These are phyloP conservation scores for Holcopasites calliopsidis DNA, from an alignment of 1,140 invertebrate genomes.

Conservation along the genomic window DNA sequence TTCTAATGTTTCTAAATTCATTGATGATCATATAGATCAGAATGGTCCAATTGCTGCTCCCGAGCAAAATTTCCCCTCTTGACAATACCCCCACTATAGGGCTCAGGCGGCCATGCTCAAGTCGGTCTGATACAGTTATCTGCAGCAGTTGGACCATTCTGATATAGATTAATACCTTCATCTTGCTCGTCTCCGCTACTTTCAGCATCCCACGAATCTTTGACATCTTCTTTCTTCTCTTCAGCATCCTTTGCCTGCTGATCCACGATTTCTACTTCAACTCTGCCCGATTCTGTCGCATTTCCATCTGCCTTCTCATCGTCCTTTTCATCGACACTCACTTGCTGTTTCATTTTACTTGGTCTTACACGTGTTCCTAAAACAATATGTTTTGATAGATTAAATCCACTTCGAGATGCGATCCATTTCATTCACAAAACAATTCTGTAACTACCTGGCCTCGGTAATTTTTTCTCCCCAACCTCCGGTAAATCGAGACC, in stretches of 20 bases:
- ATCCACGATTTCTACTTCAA: conserved; percentile 82
- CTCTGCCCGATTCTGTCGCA: conserved; percentile 77
- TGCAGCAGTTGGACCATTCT: too few species aligned
- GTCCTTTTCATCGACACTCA: conserved; percentile 74
- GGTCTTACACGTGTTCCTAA: conserved; percentile 85
- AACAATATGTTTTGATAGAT: not conserved
- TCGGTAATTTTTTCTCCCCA: conserved; percentile 83
- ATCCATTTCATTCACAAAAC: too few species aligned
- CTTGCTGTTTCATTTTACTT: conserved; percentile 82
- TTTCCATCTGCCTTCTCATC: conserved; percentile 79
- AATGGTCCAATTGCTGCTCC: too few species aligned
- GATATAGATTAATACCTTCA: conserved; percentile 61
- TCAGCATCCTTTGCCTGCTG: conserved; percentile 75
- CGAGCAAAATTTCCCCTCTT: too few species aligned
- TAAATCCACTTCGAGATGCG: not conserved
- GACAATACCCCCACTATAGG: too few species aligned
- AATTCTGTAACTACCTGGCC: conserved; percentile 81
- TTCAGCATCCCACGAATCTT: conserved; percentile 92
- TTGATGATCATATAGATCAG: not conserved
- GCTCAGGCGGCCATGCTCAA: too few species aligned
- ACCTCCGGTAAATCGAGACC: conserved; percentile 86
- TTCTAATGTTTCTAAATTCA: not conserved
- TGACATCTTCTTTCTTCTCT: conserved; percentile 83
- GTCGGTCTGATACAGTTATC: too few species aligned
- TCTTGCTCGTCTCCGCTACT: conserved; percentile 84